phyloP scores from a whole-genome alignment of 2,888 invertebrate genomes.

The Callosobruchus maculatus region DNA sequence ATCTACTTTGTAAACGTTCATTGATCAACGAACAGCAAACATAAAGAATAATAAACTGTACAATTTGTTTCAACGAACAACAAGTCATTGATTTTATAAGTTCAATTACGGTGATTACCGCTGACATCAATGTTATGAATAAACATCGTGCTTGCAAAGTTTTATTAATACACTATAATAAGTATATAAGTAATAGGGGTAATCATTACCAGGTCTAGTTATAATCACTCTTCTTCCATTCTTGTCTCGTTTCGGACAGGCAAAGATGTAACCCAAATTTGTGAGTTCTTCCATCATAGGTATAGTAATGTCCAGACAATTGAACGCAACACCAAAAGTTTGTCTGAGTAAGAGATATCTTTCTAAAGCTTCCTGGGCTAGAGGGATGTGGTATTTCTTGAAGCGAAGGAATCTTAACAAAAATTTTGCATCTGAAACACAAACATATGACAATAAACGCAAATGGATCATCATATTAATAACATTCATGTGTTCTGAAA shows the following conservation, averaged over 20 bases:
- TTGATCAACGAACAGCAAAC: too few species aligned
- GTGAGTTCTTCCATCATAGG: constrained; percentile 69
- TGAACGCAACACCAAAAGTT: constrained; percentile 72
- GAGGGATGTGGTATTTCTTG: constrained; percentile 76
- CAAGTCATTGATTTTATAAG: too few species aligned
- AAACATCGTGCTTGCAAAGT: too few species aligned
- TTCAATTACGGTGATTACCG: too few species aligned
- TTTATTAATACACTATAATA: too few species aligned
- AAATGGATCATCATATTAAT: not conserved
- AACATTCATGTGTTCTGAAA: too few species aligned
- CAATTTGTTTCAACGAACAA: too few species aligned
- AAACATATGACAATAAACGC: not conserved
- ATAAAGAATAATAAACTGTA: too few species aligned
- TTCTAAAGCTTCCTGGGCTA: constrained; percentile 74
- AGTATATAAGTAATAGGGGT: not conserved
- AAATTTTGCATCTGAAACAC: constrained; percentile 60
- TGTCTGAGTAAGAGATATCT: constrained; percentile 73
- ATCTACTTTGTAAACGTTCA: too few species aligned
- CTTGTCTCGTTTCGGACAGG: constrained; percentile 71
- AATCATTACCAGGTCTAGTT: constrained; percentile 70
- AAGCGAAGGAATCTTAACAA: constrained; percentile 73
- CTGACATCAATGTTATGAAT: too few species aligned
- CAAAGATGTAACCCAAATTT: constrained; percentile 72
- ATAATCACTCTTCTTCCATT: constrained; percentile 72
- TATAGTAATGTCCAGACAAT: constrained; percentile 67